Evolutionary conservation across 2,797 vertebrate species (phyloP).

Genomic region (Cuculus canorus): DNA sequence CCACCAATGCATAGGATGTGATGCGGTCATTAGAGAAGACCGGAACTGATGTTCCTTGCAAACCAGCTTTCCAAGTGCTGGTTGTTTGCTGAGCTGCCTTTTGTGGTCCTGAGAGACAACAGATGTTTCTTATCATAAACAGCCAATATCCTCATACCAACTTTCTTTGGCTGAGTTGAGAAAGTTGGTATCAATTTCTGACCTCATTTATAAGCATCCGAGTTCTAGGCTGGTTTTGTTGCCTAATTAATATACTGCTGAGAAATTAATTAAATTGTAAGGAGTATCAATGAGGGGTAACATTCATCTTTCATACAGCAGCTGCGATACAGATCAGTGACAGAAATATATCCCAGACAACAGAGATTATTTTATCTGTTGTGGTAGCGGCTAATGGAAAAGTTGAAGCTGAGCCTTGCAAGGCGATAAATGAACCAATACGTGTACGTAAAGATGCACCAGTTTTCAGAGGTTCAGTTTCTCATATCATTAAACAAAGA

Average conservation of each 20-base stretch:
- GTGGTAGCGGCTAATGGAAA: neutral
- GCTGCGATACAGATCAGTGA: slow-evolving; percentile 41
- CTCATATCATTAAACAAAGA: slow-evolving; percentile 2
- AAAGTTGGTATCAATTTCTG: slow-evolving; percentile 58
- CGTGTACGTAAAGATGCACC: neutral
- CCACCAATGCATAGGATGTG: neutral
- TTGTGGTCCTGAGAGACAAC: neutral
- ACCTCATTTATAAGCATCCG: slow-evolving; percentile 68
- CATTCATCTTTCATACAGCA: slow-evolving; percentile 58
- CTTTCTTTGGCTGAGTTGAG: slow-evolving; percentile 27
- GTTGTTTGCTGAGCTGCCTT: neutral
- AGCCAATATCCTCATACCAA: neutral
- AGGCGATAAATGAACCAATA: slow-evolving; percentile 12
- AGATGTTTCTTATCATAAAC: neutral
- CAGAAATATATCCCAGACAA: slow-evolving; percentile 11
- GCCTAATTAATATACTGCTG: slow-evolving; percentile 76
- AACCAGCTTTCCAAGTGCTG: neutral
- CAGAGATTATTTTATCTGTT: slow-evolving; percentile 32
- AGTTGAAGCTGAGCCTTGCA: neutral
- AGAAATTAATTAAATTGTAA: slow-evolving; percentile 76
- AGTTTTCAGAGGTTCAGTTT: neutral
- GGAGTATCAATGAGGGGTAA: slow-evolving; percentile 37
- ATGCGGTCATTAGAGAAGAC: neutral
- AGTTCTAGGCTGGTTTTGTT: slow-evolving; percentile 59
- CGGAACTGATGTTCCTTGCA: neutral